These are phyloP conservation scores for Mastomys natalensis DNA, from an alignment of 2,113 vertebrate genomes.

Conservation along the genomic window DNA sequence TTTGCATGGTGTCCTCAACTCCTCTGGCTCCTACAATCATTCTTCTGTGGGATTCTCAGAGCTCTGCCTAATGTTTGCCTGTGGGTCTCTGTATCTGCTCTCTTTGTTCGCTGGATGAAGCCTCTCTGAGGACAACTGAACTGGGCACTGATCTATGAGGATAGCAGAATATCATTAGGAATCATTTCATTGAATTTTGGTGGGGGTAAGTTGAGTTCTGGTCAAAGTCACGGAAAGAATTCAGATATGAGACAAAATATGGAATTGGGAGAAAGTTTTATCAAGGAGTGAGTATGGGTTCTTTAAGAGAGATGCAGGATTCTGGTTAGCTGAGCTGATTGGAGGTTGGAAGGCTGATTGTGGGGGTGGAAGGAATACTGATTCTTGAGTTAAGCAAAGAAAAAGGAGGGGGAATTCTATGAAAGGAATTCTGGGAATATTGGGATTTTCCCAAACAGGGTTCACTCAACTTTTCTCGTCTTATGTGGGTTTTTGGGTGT, in stretches of 20 bases:
- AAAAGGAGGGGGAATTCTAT: neutral
- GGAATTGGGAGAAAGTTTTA: neutral
- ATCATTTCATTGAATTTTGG: neutral
- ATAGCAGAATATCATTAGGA: neutral
- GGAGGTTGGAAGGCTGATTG: too few relatives aligned
- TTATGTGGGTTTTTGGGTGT: neutral
- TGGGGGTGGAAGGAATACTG: fast-evolving
- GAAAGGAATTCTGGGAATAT: neutral
- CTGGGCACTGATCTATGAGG: neutral
- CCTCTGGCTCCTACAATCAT: neutral
- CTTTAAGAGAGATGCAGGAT: neutral
- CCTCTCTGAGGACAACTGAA: neutral
- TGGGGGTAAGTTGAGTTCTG: neutral
- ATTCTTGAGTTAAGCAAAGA: neutral
- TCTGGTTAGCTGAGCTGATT: neutral
- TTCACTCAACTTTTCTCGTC: neutral
- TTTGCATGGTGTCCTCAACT: neutral
- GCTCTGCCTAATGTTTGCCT: neutral
- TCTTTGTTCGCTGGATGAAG: neutral
- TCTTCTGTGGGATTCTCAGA: neutral
- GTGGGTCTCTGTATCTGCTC: neutral
- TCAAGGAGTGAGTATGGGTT: neutral
- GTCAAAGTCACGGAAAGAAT: neutral
- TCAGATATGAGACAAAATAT: neutral
- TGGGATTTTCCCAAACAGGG: neutral